phyloP scores from a whole-genome alignment of 37 sponge, comb jelly and placozoan genomes.

The Diacarnus erythraeanus region DNA sequence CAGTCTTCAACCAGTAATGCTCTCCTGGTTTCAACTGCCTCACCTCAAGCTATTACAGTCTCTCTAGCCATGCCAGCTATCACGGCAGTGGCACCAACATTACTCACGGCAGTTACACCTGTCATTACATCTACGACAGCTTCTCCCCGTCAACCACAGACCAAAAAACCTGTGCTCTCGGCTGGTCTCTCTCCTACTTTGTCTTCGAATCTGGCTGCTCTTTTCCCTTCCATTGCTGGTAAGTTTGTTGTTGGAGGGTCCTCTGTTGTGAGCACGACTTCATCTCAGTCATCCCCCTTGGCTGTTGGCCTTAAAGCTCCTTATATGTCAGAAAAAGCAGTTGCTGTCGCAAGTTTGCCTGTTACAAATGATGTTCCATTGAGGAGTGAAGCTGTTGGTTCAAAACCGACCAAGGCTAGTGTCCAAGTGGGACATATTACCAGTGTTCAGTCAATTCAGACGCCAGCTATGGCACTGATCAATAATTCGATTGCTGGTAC shows the following conservation, averaged over 20 bases:
- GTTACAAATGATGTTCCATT: neutral
- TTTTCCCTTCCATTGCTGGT: neutral
- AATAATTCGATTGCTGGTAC: neutral
- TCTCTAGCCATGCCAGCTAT: neutral
- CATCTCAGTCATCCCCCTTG: neutral
- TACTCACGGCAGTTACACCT: neutral
- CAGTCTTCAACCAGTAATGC: neutral
- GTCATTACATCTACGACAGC: neutral
- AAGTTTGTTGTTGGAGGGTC: neutral
- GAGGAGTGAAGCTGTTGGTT: neutral
- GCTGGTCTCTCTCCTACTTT: neutral
- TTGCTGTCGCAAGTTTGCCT: neutral
- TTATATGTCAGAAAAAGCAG: neutral
- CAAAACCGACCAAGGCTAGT: neutral
- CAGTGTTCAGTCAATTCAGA: neutral
- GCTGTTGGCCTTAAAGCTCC: neutral
- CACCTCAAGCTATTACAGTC: no score
- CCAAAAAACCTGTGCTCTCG: neutral
- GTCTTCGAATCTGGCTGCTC: constrained; percentile 1
- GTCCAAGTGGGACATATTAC: no score
- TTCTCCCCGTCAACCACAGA: neutral
- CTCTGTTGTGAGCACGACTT: neutral
- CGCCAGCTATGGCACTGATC: neutral
- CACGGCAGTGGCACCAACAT: neutral
- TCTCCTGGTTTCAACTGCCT: neutral